These are phyloP conservation scores for Adrianichthys oophorus DNA, from an alignment of 2,797 vertebrate species.

Conservation along the genomic window DNA sequence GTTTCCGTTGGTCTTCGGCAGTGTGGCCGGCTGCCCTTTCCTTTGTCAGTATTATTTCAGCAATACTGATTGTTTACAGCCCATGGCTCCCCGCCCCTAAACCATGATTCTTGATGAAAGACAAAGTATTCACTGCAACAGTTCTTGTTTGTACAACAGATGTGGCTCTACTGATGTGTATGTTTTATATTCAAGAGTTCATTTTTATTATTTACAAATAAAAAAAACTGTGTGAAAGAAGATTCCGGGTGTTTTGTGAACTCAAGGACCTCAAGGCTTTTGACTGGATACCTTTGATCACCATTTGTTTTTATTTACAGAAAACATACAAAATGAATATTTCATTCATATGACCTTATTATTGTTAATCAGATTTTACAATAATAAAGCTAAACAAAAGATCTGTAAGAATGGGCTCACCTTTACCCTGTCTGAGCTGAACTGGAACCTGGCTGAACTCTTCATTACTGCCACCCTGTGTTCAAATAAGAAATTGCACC, in stretches of 20 bases:
- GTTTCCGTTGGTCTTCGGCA: constrained; percentile 89
- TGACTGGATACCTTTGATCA: too few relatives aligned
- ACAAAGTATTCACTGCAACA: constrained; percentile 84
- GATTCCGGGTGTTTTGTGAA: constrained; percentile 44
- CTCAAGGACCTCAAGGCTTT: constrained; percentile 10
- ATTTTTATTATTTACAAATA: constrained; percentile 90
- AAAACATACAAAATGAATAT: too few relatives aligned
- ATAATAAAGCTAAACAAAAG: too few relatives aligned
- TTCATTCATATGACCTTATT: too few relatives aligned
- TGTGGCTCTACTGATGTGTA: constrained; percentile 86
- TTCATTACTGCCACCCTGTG: too few relatives aligned
- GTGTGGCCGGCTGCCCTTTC: constrained; percentile 83
- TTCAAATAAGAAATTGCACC: too few relatives aligned
- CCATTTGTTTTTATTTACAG: too few relatives aligned
- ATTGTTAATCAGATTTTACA: too few relatives aligned
- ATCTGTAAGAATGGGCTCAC: too few relatives aligned
- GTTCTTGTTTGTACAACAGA: constrained; percentile 86
- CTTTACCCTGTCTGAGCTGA: too few relatives aligned
- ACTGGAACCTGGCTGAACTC: too few relatives aligned
- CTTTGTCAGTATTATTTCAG: constrained; percentile 83
- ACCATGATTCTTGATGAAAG: constrained; percentile 74
- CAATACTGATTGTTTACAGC: constrained; percentile 86
- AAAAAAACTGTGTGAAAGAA: constrained; percentile 85
- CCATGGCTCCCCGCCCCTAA: constrained; percentile 73
- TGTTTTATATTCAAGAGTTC: constrained; percentile 88